Evolutionary conservation across 2,797 vertebrate species (phyloP), one percentile per base, ranked within the genome.

Genomic region (Phoebastria nigripes): DNA sequence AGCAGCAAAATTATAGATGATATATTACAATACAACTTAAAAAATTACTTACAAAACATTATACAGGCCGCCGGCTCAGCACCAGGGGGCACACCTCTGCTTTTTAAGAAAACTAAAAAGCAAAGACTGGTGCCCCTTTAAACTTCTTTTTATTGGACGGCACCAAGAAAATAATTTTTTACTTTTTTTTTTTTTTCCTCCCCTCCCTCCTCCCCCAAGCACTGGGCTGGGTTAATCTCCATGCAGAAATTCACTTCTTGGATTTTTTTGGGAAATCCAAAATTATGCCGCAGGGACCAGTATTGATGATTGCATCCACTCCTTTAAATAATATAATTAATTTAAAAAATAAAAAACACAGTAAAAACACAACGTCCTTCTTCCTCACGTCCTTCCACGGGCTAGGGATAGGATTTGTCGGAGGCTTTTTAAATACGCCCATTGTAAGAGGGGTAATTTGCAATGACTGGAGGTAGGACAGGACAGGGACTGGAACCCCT

Each of bases 1-100:
- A 97, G 93, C 97, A 98, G 98, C 98, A 98, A 98, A 94, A 98
- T 98, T 98, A 98, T 98, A 98, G 98, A 98, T 98, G 95, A 98
- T 99, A 98, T 99, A 98, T 98, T 98, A 98, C 98, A 98, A 98
- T 98, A 87, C 28, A 49, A 89, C 97, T 97, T 95, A 31, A 47
- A 82, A 98, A 98, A 98, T 96, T 98, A 98, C 98, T 98, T 98
- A 98, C 98, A 99, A 51, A 98, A 98, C 98, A 98, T 98, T 96
- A 98, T 97, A 98, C 98, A 98, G 98, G 55, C 55, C 12, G n/a
- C 79, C 73, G 13, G 78, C 78, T 54, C 78, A 61, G 87, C 90
- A 92, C 90, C 82, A 20, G 62, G 59, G 85, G 59, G 61, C 56
- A 28, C 25, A 33, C 66, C 5, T 25, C 59, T 26, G 39, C 76